phyloP scores from a whole-genome alignment of 2,113 vertebrate species.

The Stigmatopora nigra region DNA sequence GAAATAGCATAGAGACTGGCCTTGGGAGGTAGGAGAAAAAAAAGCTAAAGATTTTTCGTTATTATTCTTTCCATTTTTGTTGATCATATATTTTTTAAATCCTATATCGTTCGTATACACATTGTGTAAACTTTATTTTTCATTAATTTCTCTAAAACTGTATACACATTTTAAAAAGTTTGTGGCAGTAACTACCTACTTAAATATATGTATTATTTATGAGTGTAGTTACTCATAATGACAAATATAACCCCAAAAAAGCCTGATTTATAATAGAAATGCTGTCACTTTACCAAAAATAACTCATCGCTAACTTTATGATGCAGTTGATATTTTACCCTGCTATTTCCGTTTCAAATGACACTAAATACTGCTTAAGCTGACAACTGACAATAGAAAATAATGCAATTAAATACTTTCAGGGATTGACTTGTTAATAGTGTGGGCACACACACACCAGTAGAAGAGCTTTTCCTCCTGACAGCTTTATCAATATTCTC shows the following conservation, averaged over 20 bases:
- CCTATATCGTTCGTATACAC: neutral
- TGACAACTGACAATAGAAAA: constrained; percentile 12
- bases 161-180: neutral
- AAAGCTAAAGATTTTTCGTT: neutral
- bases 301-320: neutral
- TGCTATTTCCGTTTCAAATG: neutral
- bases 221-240: neutral
- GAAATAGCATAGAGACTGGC: neutral
- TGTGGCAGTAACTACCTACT: neutral
- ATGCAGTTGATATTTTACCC: neutral
- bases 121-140: neutral
- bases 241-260: neutral
- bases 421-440: constrained; percentile 20
- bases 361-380: neutral
- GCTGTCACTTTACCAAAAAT: neutral
- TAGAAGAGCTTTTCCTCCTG: constrained; percentile 31
- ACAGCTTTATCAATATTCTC: constrained; percentile 68
- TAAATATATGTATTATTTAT: no score
- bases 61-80: neutral
- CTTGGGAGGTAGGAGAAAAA: neutral
- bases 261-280: neutral
- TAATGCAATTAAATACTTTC: constrained; percentile 9
- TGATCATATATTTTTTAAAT: neutral
- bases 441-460: constrained; percentile 11
- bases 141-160: neutral